These are phyloP conservation scores for Belgica antarctica DNA, from an alignment of 2,888 invertebrate genomes.

Conservation along the genomic window DNA sequence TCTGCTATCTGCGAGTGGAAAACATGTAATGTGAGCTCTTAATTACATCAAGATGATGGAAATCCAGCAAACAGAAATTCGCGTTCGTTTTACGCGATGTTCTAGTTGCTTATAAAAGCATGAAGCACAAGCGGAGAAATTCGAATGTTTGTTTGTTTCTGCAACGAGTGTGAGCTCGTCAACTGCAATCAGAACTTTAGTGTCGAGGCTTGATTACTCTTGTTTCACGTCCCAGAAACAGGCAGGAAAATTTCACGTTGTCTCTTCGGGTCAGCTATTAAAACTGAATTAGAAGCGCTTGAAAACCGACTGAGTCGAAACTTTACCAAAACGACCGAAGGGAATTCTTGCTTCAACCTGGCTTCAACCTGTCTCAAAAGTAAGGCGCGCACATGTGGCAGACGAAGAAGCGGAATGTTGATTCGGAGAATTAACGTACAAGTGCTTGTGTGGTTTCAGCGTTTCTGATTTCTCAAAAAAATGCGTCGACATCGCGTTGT, in stretches of 20 bases:
- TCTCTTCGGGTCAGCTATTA: too few relatives aligned
- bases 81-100: not conserved
- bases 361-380: conserved; percentile 9
- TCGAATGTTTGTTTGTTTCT: not conserved
- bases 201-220: not conserved
- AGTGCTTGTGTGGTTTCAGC: conserved; percentile 4
- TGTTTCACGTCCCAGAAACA: not conserved
- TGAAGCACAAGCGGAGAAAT: not conserved
- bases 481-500: not conserved
- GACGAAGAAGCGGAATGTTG: conserved; percentile 20
- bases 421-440: conserved; percentile 20
- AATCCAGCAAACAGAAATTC: not conserved
- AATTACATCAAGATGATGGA: not conserved
- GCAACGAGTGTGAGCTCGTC: not conserved
- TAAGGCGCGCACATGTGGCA: not conserved
- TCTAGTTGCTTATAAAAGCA: conserved; percentile 27
- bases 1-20: not conserved
- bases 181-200: too few relatives aligned
- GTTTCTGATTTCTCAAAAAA: not conserved
- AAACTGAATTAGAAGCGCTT: too few relatives aligned
- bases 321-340: not conserved
- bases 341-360: not conserved
- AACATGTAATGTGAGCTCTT: not conserved
- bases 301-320: too few relatives aligned
- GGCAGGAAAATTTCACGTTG: not conserved